A percentile compares a stretch with the other conserved stretches of the same genome.
phyloP scores from a whole-genome alignment of 2,888 invertebrate species.

The Opisthograptis luteolata region DNA sequence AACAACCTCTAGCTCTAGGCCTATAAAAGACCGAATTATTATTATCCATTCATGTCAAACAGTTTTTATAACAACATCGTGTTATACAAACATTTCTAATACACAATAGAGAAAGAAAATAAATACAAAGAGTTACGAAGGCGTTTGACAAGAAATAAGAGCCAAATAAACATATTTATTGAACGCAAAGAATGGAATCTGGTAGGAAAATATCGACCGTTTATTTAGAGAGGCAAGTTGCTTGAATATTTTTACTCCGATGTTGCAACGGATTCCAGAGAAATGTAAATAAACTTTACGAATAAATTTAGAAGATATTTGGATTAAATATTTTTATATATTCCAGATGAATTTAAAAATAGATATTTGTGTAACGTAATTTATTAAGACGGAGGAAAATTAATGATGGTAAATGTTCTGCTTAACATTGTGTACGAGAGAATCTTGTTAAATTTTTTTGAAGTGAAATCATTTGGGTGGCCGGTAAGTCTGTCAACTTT shows the following conservation, averaged over 20 bases:
- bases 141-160: slow-evolving; percentile 23
- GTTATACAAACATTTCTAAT: slow-evolving; percentile 15
- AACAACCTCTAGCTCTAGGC: slow-evolving; percentile 3
- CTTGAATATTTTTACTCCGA: slow-evolving; percentile 8
- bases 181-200: slow-evolving; percentile 10
- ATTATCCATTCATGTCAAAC: slow-evolving; percentile 2
- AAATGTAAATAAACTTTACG: slow-evolving; percentile 25
- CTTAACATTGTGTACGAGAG: background rate
- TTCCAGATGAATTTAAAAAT: slow-evolving; percentile 17
- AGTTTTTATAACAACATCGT: slow-evolving; percentile 16
- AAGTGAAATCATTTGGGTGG: background rate
- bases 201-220: slow-evolving; percentile 14
- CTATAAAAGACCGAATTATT: slow-evolving; percentile 3
- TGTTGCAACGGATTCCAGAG: slow-evolving; percentile 22
- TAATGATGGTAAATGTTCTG: slow-evolving; percentile 1
- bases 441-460: background rate
- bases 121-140: slow-evolving; percentile 14
- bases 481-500: too few relatives aligned
- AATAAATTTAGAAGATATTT: too few relatives aligned
- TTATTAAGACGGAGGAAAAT: slow-evolving; percentile 10
- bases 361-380: slow-evolving; percentile 13
- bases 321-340: slow-evolving; percentile 10
- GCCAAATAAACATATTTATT: slow-evolving; percentile 14
- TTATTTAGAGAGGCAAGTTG: slow-evolving; percentile 13
- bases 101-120: slow-evolving; percentile 20